These are phyloP conservation scores for Caenorhabditis wallacei DNA, from an alignment of 2,888 invertebrate species.

Conservation along the genomic window DNA sequence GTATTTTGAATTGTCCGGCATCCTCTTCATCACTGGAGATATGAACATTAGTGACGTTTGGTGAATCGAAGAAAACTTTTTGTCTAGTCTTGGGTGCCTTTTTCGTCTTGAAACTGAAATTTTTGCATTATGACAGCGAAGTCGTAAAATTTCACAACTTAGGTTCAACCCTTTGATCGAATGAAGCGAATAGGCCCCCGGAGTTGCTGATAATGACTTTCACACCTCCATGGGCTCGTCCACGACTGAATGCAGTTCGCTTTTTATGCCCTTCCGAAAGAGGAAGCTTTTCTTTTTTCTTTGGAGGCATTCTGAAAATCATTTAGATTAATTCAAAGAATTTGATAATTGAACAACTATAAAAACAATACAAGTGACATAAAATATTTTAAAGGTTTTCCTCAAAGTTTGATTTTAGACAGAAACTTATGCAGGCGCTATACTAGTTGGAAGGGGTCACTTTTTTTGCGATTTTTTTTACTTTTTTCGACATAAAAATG, in stretches of 20 bases:
- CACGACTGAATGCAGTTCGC: neutral
- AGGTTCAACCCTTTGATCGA: neutral
- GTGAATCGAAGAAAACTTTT: constrained; percentile 2
- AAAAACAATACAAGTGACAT: no score
- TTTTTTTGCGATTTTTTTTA: no score
- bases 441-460: no score
- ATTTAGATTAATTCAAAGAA: neutral
- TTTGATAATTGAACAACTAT: no score
- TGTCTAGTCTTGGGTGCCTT: neutral
- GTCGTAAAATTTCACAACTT: neutral
- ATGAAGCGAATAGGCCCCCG: constrained; percentile 1
- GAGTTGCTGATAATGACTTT: no score
- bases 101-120: constrained; percentile 9
- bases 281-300: constrained; percentile 15
- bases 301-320: constrained; percentile 44
- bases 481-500: no score
- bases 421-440: no score
- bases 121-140: no score
- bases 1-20: constrained; percentile 8
- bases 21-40: constrained; percentile 30
- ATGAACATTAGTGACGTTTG: constrained; percentile 1
- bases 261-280: constrained; percentile 2
- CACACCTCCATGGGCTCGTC: neutral
- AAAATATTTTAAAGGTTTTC: no score
- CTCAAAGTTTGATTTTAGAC: no score